These are phyloP conservation scores for Epicampocera succincta DNA, from an alignment of 2,888 invertebrate species.

Conservation along the genomic window DNA sequence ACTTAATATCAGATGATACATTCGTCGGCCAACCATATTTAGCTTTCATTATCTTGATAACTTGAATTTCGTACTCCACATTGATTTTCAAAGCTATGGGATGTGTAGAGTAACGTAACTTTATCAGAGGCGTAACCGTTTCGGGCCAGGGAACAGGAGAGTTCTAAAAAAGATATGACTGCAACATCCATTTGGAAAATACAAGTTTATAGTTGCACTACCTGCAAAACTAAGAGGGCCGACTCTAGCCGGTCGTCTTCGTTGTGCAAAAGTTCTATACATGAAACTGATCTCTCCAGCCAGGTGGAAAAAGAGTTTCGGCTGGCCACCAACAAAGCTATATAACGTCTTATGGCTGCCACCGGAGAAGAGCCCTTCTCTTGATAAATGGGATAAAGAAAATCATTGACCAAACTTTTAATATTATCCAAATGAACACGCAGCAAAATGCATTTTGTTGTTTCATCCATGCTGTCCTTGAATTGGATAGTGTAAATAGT, in stretches of 20 bases:
- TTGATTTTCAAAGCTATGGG: constrained; percentile 79
- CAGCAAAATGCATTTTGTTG: constrained; percentile 79
- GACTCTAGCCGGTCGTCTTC: constrained; percentile 80
- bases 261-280: constrained; percentile 79
- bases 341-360: constrained; percentile 78
- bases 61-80: constrained; percentile 80
- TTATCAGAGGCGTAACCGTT: constrained; percentile 75
- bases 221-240: constrained; percentile 78
- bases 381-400: constrained; percentile 80
- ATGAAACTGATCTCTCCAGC: constrained; percentile 79
- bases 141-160: constrained; percentile 81
- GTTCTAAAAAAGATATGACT: constrained; percentile 72
- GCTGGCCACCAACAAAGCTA: constrained; percentile 77
- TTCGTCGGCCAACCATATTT: constrained; percentile 81
- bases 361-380: constrained; percentile 78
- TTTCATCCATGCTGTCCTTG: constrained; percentile 79
- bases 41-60: constrained; percentile 80
- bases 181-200: background rate
- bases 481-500: too few species aligned
- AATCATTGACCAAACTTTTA: constrained; percentile 78
- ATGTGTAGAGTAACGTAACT: constrained; percentile 80
- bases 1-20: constrained; percentile 75
- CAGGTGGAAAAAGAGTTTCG: constrained; percentile 78
- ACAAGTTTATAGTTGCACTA: constrained; percentile 44
- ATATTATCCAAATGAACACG: constrained; percentile 79